Percentiles rank a stretch among this genome's conserved stretches.
These are phyloP conservation scores for Notarius lentiginosus DNA, from an alignment of 2,113 vertebrate genomes.

Conservation along the genomic window DNA sequence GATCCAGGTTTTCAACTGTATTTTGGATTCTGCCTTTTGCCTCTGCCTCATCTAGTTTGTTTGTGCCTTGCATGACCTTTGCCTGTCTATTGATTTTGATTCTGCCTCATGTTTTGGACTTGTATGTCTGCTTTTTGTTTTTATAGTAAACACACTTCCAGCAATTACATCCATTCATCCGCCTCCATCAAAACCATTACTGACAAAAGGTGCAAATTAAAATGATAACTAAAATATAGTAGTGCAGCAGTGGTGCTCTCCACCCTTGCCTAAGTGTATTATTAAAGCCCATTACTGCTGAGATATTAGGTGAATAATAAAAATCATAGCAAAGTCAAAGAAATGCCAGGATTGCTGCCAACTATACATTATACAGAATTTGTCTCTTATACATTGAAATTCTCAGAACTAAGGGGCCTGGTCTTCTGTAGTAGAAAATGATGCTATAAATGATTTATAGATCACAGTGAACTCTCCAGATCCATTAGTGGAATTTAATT, in stretches of 20 bases:
- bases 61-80: no score
- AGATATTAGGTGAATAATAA: slow-evolving; percentile 3
- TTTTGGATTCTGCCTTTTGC: no score
- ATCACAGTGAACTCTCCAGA: slow-evolving; percentile 8
- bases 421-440: background rate
- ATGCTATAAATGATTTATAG: slow-evolving; percentile 19
- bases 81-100: no score
- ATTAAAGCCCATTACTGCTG: background rate
- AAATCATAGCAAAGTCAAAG: background rate
- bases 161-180: no score
- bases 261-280: background rate
- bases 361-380: background rate
- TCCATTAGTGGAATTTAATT: slow-evolving; percentile 24
- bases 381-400: background rate
- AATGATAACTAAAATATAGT: background rate
- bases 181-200: no score
- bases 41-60: no score
- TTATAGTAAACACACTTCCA: no score
- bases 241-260: background rate
- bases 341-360: background rate
- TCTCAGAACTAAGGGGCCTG: background rate
- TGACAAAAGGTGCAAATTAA: background rate
- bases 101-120: no score
- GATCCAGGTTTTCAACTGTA: no score
- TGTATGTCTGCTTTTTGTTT: no score